These are phyloP conservation scores for Acanthornis magna DNA, from an alignment of 2,797 vertebrate species.

Conservation along the genomic window DNA sequence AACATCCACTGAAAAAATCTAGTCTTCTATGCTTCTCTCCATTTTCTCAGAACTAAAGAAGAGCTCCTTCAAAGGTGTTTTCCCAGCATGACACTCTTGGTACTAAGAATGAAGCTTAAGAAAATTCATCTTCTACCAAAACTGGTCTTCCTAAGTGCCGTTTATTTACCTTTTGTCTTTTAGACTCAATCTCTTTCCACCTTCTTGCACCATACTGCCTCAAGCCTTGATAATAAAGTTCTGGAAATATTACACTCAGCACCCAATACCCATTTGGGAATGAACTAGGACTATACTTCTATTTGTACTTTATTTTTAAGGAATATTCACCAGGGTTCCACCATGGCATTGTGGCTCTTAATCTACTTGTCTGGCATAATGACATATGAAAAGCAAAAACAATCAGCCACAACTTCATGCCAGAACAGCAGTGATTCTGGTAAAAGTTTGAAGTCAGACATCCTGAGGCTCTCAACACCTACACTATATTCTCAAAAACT, in stretches of 20 bases:
- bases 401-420: background rate
- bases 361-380: background rate
- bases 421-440: background rate
- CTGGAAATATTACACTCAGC: background rate
- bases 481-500: background rate
- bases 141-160: background rate
- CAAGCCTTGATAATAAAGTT: background rate
- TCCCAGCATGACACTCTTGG: background rate
- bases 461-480: background rate
- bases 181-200: background rate
- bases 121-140: background rate
- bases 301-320: background rate
- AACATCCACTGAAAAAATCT: background rate
- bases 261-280: background rate
- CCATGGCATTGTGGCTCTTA: background rate
- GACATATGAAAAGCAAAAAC: background rate
- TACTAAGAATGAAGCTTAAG: background rate
- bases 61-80: background rate
- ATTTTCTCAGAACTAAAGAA: background rate
- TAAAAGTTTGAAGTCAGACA: background rate
- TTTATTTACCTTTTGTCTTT: background rate
- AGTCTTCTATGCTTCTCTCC: background rate
- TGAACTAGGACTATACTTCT: background rate
- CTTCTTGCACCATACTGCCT: background rate
- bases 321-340: background rate